Evolutionary conservation across 2,797 vertebrate genomes (phyloP).

Genomic region (Apodemus agrarius): DNA sequence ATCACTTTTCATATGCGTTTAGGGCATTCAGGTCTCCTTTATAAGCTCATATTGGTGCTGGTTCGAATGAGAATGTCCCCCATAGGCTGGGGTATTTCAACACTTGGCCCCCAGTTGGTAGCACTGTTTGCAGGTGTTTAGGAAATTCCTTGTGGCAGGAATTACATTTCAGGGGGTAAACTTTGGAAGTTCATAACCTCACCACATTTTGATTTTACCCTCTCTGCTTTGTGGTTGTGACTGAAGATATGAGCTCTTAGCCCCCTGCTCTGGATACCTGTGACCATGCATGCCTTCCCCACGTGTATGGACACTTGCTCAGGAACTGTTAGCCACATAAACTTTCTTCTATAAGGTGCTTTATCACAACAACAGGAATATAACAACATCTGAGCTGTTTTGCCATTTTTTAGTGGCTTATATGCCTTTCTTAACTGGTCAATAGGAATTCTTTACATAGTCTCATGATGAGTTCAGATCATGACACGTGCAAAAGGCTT

Average conservation of each 20-base stretch:
- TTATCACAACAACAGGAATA: neutral
- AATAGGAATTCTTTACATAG: neutral
- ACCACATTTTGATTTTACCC: neutral
- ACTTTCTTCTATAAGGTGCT: neutral
- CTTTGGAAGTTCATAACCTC: neutral
- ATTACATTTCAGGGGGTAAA: neutral
- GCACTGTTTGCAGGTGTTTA: neutral
- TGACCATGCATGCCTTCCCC: rapidly evolving
- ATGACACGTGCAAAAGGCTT: neutral
- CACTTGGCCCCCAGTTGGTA: neutral
- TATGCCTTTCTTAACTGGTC: neutral
- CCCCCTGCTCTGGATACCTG: neutral
- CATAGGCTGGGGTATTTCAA: neutral
- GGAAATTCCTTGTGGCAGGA: neutral
- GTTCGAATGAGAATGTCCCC: neutral
- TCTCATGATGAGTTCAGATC: neutral
- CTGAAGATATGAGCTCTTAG: neutral
- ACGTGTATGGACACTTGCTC: neutral
- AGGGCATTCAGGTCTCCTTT: neutral
- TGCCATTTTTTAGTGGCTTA: neutral
- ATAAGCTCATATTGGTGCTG: neutral
- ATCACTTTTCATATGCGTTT: neutral
- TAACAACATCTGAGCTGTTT: neutral
- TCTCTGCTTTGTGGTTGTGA: neutral
- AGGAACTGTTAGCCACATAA: neutral